phyloP scores from a whole-genome alignment of 2,797 vertebrate species.

The Garrulus glandarius region DNA sequence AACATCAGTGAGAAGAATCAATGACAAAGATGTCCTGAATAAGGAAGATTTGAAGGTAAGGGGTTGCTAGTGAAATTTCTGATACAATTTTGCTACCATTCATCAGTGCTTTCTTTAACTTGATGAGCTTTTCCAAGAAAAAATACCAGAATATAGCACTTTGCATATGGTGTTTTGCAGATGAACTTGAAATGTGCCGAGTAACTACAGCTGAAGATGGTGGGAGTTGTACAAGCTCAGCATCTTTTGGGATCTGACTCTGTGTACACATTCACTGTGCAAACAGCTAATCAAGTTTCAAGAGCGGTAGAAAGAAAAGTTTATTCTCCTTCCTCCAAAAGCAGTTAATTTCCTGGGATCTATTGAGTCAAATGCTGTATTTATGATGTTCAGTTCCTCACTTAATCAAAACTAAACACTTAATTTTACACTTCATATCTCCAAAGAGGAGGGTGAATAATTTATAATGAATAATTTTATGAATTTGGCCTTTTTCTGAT shows the following conservation, averaged over 20 bases:
- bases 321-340: constrained; percentile 23
- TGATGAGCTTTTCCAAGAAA: neutral
- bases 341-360: constrained; percentile 24
- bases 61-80: neutral
- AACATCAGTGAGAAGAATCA: neutral
- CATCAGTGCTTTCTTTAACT: neutral
- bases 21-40: neutral
- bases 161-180: neutral
- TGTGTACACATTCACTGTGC: constrained; percentile 10
- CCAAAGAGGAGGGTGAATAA: constrained; percentile 39
- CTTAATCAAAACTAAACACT: constrained; percentile 53
- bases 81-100: neutral
- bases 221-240: constrained; percentile 21
- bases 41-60: neutral
- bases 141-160: neutral
- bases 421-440: constrained; percentile 47
- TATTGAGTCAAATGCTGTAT: constrained; percentile 37
- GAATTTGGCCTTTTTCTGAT: constrained; percentile 47
- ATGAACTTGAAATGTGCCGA: neutral
- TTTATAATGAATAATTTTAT: constrained; percentile 48
- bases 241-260: constrained; percentile 24
- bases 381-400: constrained; percentile 34
- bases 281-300: constrained; percentile 46
- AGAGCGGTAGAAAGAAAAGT: neutral
- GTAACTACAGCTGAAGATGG: constrained; percentile 33